Base-by-base conservation (phyloP, 2,113 vertebrate species). In the Perognathus longimembris region DNA sequence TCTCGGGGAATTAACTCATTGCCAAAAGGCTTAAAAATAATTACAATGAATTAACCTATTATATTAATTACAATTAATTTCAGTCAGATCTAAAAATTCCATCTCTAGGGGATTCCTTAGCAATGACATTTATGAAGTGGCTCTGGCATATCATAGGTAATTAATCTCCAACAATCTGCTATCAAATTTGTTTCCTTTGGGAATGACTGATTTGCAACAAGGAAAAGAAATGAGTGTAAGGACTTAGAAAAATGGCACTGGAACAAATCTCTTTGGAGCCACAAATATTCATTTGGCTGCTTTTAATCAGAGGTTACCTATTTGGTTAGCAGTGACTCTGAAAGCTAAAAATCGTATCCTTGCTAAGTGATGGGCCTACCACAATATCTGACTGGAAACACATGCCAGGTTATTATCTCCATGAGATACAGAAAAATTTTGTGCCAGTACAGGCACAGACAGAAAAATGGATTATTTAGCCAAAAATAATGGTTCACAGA, bases 51-150 rank as follows among this genome's bases (percentile, higher is more conserved):
- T 97, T 97, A 96, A 96, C 94, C 93, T 96, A 96, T 96, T 96
- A 91, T 93, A 90, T 95, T 96, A 96, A 97, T 96, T 97, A 95
- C 95, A 97, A 96, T 95, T 94, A 96, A 97, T 96, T 96, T 87
- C 64, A 95, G 70, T 94, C 94, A 78, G 88, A 94, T 92, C 57
- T 85, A 88, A 96, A 92, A 94, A 92, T 95, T 92, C 70, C 79
- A 57, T 93, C 95, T 94, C 70, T 88, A 78, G 91, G 85, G 95
- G 64, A 93, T 84, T 90, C 95, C 75, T 75, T 50, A 54, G 71
- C 67, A 96, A 36, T 97, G 91, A 95, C 93, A 96, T 70, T 88
- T 88, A 57, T 42, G 67, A 96, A 63, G 93, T 95, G 88, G 88
- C 40, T 75, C 85, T 96, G 92, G 94, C 88, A 79, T 96, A 91